Evolutionary conservation across 2,113 vertebrate genomes (phyloP).

Genomic region (Scortum barcoo): DNA sequence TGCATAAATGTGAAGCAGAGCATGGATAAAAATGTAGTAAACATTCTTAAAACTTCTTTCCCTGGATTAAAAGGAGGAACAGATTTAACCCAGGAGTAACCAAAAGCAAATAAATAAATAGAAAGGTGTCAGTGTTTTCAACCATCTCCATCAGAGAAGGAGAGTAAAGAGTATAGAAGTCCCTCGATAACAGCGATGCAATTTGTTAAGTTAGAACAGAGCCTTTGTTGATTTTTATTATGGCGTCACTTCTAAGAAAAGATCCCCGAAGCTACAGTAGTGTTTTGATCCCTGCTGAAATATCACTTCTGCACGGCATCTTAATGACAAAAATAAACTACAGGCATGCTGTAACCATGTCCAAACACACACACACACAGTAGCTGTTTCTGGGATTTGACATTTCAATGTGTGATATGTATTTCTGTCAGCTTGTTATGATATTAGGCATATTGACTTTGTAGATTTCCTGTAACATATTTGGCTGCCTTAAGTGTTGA

Average conservation of each 20-base stretch:
- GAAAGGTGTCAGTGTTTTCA: background rate
- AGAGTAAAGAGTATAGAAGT: background rate
- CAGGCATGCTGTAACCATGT: background rate
- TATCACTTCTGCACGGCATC: background rate
- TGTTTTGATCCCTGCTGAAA: constrained; percentile 14
- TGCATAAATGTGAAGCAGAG: constrained; percentile 45
- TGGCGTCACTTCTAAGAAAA: background rate
- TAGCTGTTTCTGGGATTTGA: background rate
- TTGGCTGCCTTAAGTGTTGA: constrained; percentile 6
- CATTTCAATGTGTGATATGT: constrained; percentile 1
- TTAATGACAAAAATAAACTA: constrained; percentile 1
- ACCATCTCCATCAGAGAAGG: background rate
- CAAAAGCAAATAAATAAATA: background rate
- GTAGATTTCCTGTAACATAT: constrained; percentile 13
- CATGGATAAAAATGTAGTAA: constrained; percentile 21
- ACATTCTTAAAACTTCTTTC: constrained; percentile 8
- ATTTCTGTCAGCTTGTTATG: constrained; percentile 22
- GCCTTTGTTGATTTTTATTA: constrained; percentile 10
- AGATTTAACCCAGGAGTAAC: constrained; percentile 13
- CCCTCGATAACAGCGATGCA: background rate
- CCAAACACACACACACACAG: background rate
- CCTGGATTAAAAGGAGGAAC: background rate
- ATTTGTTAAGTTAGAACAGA: constrained; percentile 4
- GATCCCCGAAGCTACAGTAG: background rate
- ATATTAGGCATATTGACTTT: constrained; percentile 7